Base-by-base conservation (phyloP, 2,888 invertebrate species). In the Torymus auratus region DNA sequence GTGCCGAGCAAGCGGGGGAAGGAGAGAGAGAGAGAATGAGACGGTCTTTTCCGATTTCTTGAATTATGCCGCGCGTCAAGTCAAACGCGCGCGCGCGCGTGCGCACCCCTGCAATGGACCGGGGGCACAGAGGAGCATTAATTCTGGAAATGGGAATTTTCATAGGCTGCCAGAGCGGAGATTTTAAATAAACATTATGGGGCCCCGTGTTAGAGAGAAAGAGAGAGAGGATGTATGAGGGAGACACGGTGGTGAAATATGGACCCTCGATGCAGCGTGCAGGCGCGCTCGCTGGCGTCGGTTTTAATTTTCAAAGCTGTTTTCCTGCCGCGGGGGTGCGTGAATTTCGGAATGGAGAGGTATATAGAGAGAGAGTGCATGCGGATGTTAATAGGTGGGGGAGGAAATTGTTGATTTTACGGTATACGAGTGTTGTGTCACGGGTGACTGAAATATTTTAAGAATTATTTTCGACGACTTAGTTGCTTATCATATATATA, bases 21-120 rank as follows among this genome's bases (percentile, higher is more conserved):
- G 20, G 50, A 28, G 60, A 52, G 53, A 53, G 68, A 14, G 55
- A 56, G 50, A 62, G 65, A 41, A 64, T 11, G 70, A 52, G 23
- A 14, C 17, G 76, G 15, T 17, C 69, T 73, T 71, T 65, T 58
- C 67, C 71, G 81, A 75, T 81, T 74, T 78, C 78, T 78, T 82
- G 81, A 82, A 78, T 82, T 78, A 82, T 78, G 69, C 77, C 69
- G 68, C 69, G 77, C 72, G 72, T 72, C 80, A 61, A 58, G 80
- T 76, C 77, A 41, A 72, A 67, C 41, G 41, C 41, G 0, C 1
- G 56, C 20, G 11, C 15, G 1, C n/a, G 60, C 52, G 13, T 50
- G 53, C 11, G 80, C 41, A 41, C 41, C 41, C 41, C 41, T 41
- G 41, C 41, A 41, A 41, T 41, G 41, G 7, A 41, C 7, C 53